Conservation (phyloP, 1,140 invertebrate genomes). For the Cataglyphis hispanica region DNA sequence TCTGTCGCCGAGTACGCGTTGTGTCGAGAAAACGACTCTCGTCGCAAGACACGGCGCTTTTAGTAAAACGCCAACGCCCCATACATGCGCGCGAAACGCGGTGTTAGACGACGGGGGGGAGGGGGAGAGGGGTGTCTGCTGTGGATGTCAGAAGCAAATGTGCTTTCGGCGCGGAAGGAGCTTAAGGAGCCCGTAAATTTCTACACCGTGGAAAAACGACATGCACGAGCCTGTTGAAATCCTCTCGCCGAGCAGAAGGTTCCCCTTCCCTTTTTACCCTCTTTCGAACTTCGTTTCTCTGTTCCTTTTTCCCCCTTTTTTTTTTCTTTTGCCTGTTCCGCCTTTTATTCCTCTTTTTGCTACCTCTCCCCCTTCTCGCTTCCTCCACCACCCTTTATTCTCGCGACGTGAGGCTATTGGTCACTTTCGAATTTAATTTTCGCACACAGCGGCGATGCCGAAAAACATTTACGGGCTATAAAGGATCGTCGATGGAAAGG, state of each 20-base stretch:
- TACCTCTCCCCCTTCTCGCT: neutral
- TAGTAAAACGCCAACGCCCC: conserved; percentile 59
- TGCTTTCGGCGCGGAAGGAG: conserved; percentile 61
- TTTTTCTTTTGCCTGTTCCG: conserved; percentile 29
- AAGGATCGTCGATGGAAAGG: conserved; percentile 47
- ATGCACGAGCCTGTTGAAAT: conserved; percentile 64
- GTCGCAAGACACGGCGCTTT: conserved; percentile 55
- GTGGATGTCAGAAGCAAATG: conserved; percentile 63
- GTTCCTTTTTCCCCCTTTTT: conserved; percentile 31
- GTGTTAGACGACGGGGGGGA: neutral
- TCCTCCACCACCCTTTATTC: conserved; percentile 10
- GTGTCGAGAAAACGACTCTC: conserved; percentile 44
- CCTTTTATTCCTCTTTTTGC: conserved; percentile 32
- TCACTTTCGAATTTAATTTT: conserved; percentile 68
- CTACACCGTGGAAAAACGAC: conserved; percentile 59
- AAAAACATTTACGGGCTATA: conserved; percentile 50
- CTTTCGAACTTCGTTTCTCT: conserved; percentile 40
- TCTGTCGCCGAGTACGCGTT: conserved; percentile 15
- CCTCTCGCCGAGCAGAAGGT: conserved; percentile 61
- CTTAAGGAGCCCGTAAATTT: conserved; percentile 65
- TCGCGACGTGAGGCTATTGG: conserved; percentile 48
- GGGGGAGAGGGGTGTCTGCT: neutral
- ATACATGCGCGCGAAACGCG: conserved; percentile 53
- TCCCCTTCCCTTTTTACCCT: conserved; percentile 8
- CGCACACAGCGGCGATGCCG: conserved; percentile 32